These are phyloP conservation scores for Catalaphyllia jardinei DNA, from an alignment of 64 coral and sea anemone genomes.

Conservation along the genomic window DNA sequence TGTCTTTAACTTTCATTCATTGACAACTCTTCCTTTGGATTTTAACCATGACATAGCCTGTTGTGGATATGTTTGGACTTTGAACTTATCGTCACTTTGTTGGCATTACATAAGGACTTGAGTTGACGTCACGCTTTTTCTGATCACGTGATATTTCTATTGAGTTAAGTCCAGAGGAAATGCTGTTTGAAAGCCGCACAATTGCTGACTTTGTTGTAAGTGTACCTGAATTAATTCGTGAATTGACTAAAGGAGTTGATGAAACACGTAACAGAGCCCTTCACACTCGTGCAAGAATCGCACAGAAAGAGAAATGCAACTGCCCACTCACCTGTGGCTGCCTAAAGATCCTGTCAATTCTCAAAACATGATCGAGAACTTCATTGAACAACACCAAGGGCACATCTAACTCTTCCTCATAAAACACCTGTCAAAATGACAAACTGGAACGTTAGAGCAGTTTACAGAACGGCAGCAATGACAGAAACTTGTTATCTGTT, in stretches of 20 bases:
- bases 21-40: not conserved
- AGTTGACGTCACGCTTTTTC: too few relatives aligned
- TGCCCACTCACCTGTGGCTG: constrained; percentile 80
- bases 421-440: constrained; percentile 75
- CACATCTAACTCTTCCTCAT: constrained; percentile 98
- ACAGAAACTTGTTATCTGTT: not conserved
- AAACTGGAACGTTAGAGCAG: not conserved
- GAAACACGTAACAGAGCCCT: not conserved
- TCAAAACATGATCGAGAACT: constrained; percentile 94
- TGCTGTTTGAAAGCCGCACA: too few relatives aligned
- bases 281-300: not conserved
- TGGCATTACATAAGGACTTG: too few relatives aligned
- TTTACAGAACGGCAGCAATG: not conserved
- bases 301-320: not conserved
- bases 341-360: constrained; percentile 99
- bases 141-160: too few relatives aligned
- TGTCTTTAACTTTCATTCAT: too few relatives aligned
- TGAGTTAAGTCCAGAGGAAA: too few relatives aligned
- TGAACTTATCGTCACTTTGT: too few relatives aligned
- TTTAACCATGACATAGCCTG: not conserved
- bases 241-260: too few relatives aligned
- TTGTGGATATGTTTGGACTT: too few relatives aligned
- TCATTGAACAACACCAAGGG: constrained; percentile 97
- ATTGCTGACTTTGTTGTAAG: too few relatives aligned
- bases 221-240: too few relatives aligned